These are phyloP conservation scores for Ardeotis arabs DNA, from an alignment of 2,113 vertebrate species.

Conservation along the genomic window DNA sequence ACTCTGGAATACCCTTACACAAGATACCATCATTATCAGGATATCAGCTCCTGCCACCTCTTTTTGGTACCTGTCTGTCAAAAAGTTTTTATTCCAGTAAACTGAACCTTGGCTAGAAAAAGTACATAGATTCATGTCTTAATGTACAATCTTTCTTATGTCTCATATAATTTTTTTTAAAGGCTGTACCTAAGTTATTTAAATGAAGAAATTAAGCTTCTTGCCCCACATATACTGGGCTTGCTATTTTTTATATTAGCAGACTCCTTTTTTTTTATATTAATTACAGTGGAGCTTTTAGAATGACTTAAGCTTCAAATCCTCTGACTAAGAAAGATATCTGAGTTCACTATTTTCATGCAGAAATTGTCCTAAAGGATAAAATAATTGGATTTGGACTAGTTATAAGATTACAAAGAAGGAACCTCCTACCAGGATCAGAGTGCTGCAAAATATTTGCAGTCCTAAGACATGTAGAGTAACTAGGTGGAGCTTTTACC, in stretches of 20 bases:
- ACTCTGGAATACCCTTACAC: background rate
- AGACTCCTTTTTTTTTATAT: background rate
- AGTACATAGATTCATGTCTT: background rate
- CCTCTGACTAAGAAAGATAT: background rate
- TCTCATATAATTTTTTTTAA: background rate
- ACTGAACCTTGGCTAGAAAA: background rate
- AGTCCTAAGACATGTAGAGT: background rate
- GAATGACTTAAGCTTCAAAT: conserved; percentile 1
- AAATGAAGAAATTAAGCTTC: background rate
- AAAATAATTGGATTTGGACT: background rate
- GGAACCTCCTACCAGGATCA: conserved; percentile 10
- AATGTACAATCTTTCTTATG: rapidly evolving
- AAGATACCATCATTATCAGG: background rate
- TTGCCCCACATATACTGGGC: background rate
- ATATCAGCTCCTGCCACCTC: background rate
- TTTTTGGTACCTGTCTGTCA: background rate
- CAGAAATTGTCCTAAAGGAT: background rate
- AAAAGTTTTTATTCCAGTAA: background rate
- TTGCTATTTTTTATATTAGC: background rate
- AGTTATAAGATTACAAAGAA: background rate
- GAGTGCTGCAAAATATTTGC: conserved; percentile 16
- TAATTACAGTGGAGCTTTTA: background rate
- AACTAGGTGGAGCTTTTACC: conserved; percentile 15
- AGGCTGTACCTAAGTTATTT: background rate
- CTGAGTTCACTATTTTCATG: background rate